These are phyloP conservation scores for Perizoma flavofasciatum DNA, from an alignment of 2,888 invertebrate species.

Conservation along the genomic window DNA sequence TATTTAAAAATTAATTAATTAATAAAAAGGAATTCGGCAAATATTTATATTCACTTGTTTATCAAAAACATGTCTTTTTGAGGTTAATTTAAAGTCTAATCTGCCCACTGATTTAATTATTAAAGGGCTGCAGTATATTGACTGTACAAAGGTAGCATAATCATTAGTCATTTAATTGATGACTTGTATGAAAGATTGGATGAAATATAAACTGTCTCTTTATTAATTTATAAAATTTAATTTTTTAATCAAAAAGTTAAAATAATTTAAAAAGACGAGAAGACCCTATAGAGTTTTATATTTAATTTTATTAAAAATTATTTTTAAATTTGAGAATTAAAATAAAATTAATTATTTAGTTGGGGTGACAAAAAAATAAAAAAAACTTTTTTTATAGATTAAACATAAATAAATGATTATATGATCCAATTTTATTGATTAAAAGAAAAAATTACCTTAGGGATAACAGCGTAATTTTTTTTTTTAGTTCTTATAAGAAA, in stretches of 20 bases:
- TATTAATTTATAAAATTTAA: constrained; percentile 67
- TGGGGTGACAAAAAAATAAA: constrained; percentile 87
- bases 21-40: constrained; percentile 86
- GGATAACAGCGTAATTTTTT: constrained; percentile 93
- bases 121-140: constrained; percentile 91
- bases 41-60: constrained; percentile 87
- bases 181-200: constrained; percentile 91
- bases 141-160: constrained; percentile 93
- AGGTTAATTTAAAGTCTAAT: constrained; percentile 85
- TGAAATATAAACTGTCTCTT: constrained; percentile 85
- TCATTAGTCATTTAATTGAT: constrained; percentile 90
- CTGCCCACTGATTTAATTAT: constrained; percentile 87
- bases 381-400: constrained; percentile 71
- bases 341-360: constrained; percentile 77
- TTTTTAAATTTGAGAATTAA: constrained; percentile 54
- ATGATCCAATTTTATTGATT: constrained; percentile 85
- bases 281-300: constrained; percentile 90
- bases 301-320: constrained; percentile 63
- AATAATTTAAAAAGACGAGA: constrained; percentile 88
- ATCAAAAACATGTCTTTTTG: constrained; percentile 91
- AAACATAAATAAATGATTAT: constrained; percentile 66
- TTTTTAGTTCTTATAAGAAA: constrained; percentile 89
- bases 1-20: constrained; percentile 59
- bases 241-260: constrained; percentile 86
- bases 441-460: constrained; percentile 90